Conservation (phyloP, 2,113 vertebrate species). For the Misgurnus mizolepis region DNA sequence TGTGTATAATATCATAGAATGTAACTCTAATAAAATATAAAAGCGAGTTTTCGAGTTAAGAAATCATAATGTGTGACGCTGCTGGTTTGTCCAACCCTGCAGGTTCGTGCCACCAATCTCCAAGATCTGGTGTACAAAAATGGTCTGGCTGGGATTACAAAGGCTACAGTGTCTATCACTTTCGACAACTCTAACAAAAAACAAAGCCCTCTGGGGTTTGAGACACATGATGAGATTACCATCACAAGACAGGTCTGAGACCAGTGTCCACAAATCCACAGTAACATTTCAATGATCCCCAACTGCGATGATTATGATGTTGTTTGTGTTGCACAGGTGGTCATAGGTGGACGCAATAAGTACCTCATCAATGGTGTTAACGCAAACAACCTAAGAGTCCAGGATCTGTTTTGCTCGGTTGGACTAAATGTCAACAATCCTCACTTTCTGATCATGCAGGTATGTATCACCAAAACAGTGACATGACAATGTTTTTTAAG, state of each 20-base stretch:
- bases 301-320: neutral
- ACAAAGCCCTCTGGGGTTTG: conserved; percentile 90
- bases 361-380: conserved; percentile 94
- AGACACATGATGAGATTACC: conserved; percentile 86
- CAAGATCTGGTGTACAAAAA: conserved; percentile 96
- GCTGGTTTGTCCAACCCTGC: neutral
- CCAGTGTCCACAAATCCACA: too few relatives aligned
- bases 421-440: conserved; percentile 98
- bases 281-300: neutral
- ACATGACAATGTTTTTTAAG: neutral
- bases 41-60: neutral
- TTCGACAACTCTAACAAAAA: conserved; percentile 96
- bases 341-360: conserved; percentile 90
- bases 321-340: conserved; percentile 67
- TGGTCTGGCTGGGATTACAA: conserved; percentile 90
- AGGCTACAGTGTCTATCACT: conserved; percentile 88
- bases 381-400: conserved; percentile 84
- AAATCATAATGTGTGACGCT: neutral
- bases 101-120: conserved; percentile 88
- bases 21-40: neutral
- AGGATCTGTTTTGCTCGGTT: conserved; percentile 93
- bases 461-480: conserved; percentile 56
- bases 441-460: conserved; percentile 99
- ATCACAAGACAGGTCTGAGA: conserved; percentile 88
- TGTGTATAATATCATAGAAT: neutral